Conservation (phyloP, 30 jellyfish, hydroid and myxozoan genomes). For the Chironex yamaguchii region DNA sequence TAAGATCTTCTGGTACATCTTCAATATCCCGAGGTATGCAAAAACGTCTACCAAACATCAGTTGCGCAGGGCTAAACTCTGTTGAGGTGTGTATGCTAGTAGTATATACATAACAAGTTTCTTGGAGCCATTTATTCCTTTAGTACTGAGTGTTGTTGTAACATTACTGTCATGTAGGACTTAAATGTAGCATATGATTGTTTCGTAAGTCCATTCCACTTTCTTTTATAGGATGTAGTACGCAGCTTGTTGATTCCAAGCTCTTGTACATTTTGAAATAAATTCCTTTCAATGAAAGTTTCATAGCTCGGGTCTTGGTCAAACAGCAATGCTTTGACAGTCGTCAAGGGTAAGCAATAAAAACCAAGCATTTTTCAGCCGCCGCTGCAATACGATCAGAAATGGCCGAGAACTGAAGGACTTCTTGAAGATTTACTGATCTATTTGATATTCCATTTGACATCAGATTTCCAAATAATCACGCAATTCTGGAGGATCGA, state of each 20-base stretch:
- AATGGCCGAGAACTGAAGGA: background rate
- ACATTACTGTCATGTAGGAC: background rate
- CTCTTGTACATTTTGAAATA: background rate
- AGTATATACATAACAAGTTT: conserved; percentile 30
- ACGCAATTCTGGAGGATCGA: no score
- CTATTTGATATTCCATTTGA: no score
- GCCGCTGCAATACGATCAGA: background rate
- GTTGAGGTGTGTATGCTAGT: conserved; percentile 17
- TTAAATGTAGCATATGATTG: background rate
- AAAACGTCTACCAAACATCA: conserved; percentile 38
- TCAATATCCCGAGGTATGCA: conserved; percentile 13
- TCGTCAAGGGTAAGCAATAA: background rate
- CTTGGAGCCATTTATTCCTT: conserved; percentile 35
- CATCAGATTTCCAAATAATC: no score
- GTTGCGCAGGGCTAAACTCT: conserved; percentile 47
- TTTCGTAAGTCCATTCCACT: conserved; percentile 21
- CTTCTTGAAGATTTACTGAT: no score
- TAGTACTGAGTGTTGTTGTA: background rate
- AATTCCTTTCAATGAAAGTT: no score
- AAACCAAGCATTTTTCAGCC: background rate
- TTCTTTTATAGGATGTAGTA: conserved; percentile 28
- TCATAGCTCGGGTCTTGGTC: conserved; percentile 13
- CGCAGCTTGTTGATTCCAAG: conserved; percentile 11
- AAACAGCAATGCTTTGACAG: background rate
- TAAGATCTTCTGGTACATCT: no score